These are phyloP conservation scores for Marasmarcha lunaedactyla DNA, from an alignment of 2,888 invertebrate species.

Conservation along the genomic window DNA sequence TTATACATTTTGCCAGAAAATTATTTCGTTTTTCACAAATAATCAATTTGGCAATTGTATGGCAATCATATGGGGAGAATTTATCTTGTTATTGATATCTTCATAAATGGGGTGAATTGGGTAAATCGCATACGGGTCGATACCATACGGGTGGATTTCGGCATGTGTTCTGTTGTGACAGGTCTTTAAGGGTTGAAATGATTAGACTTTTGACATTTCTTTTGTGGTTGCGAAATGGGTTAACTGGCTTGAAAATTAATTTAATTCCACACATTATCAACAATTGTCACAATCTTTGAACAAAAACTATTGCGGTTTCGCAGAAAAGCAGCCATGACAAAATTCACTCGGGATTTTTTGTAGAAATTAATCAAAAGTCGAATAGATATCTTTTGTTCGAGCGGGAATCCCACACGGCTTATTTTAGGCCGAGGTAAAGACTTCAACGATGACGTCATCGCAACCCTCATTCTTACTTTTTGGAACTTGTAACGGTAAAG, in stretches of 20 bases:
- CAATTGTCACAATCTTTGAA: too few relatives aligned
- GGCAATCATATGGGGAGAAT: constrained; percentile 33
- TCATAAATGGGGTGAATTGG: constrained; percentile 60
- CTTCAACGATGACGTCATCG: constrained; percentile 24
- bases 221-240: constrained; percentile 18
- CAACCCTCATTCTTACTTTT: constrained; percentile 12
- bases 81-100: constrained; percentile 64
- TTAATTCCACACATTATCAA: too few relatives aligned
- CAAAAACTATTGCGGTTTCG: too few relatives aligned
- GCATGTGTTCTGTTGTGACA: constrained; percentile 39
- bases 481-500: too few relatives aligned
- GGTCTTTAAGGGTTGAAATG: constrained; percentile 21
- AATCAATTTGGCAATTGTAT: constrained; percentile 54
- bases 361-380: too few relatives aligned
- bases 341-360: too few relatives aligned
- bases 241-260: constrained; percentile 5
- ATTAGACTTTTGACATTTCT: constrained; percentile 1
- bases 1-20: constrained; percentile 32
- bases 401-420: too few relatives aligned
- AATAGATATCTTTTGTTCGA: too few relatives aligned
- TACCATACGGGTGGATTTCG: constrained; percentile 51
- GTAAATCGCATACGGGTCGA: constrained; percentile 56
- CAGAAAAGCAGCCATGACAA: too few relatives aligned
- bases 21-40: constrained; percentile 46
- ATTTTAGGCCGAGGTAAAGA: constrained; percentile 9